Conservation (phyloP, 1,140 invertebrate species). For the Ceratoteleas bidentatus region DNA sequence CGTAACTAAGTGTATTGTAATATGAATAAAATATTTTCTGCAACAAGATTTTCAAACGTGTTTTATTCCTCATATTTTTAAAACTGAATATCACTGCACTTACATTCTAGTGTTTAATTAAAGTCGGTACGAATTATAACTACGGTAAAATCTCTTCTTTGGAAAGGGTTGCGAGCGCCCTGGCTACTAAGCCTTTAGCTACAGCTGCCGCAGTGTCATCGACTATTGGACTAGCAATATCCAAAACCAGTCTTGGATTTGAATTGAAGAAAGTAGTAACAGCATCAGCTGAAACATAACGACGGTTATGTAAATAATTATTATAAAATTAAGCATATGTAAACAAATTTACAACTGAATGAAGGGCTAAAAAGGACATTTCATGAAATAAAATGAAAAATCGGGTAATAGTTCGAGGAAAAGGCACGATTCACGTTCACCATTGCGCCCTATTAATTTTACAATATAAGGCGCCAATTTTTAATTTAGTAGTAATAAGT, state of each 20-base stretch:
- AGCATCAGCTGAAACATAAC: constrained; percentile 82
- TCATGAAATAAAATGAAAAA: too few relatives aligned
- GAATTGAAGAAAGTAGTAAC: constrained; percentile 86
- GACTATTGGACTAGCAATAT: constrained; percentile 87
- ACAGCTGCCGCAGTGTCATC: constrained; percentile 85
- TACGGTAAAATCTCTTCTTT: constrained; percentile 82
- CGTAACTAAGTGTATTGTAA: constrained; percentile 30
- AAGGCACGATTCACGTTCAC: too few relatives aligned
- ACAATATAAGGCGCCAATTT: too few relatives aligned
- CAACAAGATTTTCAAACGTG: constrained; percentile 1
- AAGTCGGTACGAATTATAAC: constrained; percentile 8
- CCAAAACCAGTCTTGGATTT: constrained; percentile 85
- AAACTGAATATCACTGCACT: neutral
- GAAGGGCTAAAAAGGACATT: too few relatives aligned
- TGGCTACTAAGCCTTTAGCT: constrained; percentile 83
- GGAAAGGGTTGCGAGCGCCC: constrained; percentile 83
- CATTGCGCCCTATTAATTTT: too few relatives aligned
- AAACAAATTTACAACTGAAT: too few relatives aligned
- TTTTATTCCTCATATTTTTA: neutral
- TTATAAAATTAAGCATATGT: too few relatives aligned
- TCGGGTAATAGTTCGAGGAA: too few relatives aligned
- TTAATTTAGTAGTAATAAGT: too few relatives aligned
- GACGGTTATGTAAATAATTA: constrained; percentile 11
- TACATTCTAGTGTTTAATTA: too few relatives aligned
- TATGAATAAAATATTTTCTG: constrained; percentile 32